These are phyloP conservation scores for Acromyrmex charruanus DNA, from an alignment of 1,140 invertebrate species.

Conservation along the genomic window DNA sequence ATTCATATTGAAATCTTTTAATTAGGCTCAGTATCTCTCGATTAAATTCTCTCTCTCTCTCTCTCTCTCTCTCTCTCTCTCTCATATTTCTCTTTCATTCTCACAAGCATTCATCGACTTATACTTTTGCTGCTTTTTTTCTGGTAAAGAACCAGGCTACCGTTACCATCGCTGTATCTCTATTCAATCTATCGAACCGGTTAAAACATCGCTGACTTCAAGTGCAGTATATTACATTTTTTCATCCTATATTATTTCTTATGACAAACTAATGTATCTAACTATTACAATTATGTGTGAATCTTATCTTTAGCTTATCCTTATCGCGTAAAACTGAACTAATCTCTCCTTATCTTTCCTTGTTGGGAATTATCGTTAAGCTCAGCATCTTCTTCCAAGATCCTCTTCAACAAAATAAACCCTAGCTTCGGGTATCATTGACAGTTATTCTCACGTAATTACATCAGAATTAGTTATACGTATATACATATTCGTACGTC, in stretches of 20 bases:
- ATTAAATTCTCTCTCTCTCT: constrained; percentile 67
- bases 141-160: constrained; percentile 60
- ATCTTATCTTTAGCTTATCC: constrained; percentile 79
- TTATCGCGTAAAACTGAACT: constrained; percentile 73
- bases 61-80: background rate
- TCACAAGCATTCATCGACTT: constrained; percentile 64
- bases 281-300: constrained; percentile 82
- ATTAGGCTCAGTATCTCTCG: constrained; percentile 73
- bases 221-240: constrained; percentile 84
- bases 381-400: constrained; percentile 80
- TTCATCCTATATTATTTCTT: constrained; percentile 80
- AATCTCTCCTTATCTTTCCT: constrained; percentile 77
- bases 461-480: constrained; percentile 83
- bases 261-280: constrained; percentile 80
- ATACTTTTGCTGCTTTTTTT: constrained; percentile 63
- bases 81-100: constrained; percentile 56
- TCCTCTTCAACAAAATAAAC: constrained; percentile 86
- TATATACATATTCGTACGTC: constrained; percentile 85
- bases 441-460: constrained; percentile 84
- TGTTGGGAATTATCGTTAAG: constrained; percentile 85
- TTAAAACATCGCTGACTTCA: constrained; percentile 79
- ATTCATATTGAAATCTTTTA: constrained; percentile 79
- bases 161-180: constrained; percentile 66
- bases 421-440: constrained; percentile 83
- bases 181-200: constrained; percentile 79